Percentiles rank a stretch among this genome's conserved stretches.
These are phyloP conservation scores for Siderastrea radians DNA, from an alignment of 92 coral and sea anemone species.

Conservation along the genomic window DNA sequence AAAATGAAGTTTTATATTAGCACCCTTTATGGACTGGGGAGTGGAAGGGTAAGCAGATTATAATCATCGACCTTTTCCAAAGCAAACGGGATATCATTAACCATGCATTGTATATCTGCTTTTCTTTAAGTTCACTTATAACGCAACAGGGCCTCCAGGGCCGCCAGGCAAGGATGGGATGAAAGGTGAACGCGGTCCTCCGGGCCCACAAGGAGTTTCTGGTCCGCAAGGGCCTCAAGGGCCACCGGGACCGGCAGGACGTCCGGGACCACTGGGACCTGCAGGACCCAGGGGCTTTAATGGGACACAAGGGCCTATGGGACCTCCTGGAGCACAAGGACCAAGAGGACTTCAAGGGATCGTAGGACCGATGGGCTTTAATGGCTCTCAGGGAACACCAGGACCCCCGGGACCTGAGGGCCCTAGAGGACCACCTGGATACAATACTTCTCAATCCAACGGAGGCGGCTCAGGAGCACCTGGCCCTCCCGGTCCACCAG, in stretches of 20 bases:
- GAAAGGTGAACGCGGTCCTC: constrained; percentile 38
- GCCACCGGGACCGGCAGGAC: constrained; percentile 29
- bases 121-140: background rate
- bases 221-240: constrained; percentile 49
- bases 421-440: constrained; percentile 49
- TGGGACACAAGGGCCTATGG: constrained; percentile 35
- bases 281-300: too few relatives aligned
- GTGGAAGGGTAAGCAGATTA: too few relatives aligned
- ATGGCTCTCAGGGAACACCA: constrained; percentile 43
- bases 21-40: too few relatives aligned
- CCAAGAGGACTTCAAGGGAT: constrained; percentile 50
- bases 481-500: constrained; percentile 65
- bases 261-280: constrained; percentile 18
- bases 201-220: constrained; percentile 50
- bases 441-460: constrained; percentile 26
- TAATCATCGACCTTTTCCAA: too few relatives aligned
- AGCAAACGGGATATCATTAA: too few relatives aligned
- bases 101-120: background rate
- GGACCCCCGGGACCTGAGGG: constrained; percentile 58
- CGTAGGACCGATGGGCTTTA: constrained; percentile 32
- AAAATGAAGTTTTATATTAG: too few relatives aligned
- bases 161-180: constrained; percentile 31
- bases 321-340: constrained; percentile 48
- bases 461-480: constrained; percentile 45
- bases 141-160: background rate